Percentiles rank a stretch among this genome's conserved stretches.
Conservation (phyloP, 2,797 vertebrate species). For the Morus bassanus region DNA sequence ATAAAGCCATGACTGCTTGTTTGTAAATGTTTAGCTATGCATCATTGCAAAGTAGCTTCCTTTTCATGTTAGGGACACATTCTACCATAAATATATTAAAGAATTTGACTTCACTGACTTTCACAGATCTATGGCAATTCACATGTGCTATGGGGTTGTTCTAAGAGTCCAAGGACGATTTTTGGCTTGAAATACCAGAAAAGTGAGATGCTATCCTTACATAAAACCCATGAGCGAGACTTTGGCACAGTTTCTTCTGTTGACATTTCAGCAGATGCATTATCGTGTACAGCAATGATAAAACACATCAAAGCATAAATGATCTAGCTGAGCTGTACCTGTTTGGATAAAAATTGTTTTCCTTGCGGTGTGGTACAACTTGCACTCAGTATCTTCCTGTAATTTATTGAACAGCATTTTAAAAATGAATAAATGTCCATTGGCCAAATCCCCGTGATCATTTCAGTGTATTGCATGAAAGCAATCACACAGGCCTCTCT, state of each 20-base stretch:
- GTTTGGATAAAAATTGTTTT: conserved; percentile 3
- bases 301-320: conserved; percentile 12
- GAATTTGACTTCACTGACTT: neutral
- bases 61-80: neutral
- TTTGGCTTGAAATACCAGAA: neutral
- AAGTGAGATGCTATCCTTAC: neutral
- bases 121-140: neutral
- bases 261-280: conserved; percentile 10
- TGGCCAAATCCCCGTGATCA: conserved; percentile 43
- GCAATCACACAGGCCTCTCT: conserved; percentile 89
- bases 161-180: neutral
- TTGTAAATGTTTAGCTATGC: conserved; percentile 15
- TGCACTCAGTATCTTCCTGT: neutral
- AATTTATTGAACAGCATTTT: conserved; percentile 7
- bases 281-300: neutral
- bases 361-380: neutral
- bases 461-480: conserved; percentile 81
- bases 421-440: conserved; percentile 32
- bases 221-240: neutral
- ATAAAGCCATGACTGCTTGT: conserved; percentile 1
- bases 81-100: neutral
- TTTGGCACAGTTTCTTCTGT: neutral
- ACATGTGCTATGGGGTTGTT: neutral
- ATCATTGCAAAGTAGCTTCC: neutral
- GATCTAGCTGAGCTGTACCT: neutral